Evolutionary conservation across 2,888 invertebrate genomes (phyloP).

Genomic region (Chrysolina americana): DNA sequence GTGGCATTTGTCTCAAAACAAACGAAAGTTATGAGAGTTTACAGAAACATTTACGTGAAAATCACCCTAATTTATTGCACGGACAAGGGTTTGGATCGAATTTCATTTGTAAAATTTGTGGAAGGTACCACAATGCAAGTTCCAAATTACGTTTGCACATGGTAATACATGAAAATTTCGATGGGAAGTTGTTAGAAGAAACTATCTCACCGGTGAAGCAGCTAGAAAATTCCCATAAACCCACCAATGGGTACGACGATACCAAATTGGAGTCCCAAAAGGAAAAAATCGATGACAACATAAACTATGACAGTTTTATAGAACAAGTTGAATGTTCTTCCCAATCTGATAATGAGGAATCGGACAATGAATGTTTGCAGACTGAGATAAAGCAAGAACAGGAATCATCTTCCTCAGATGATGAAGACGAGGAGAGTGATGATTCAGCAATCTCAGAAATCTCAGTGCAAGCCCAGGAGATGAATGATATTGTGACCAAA

Average conservation of each 20-base stretch:
- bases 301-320: slow-evolving; percentile 65
- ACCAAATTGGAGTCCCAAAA: slow-evolving; percentile 52
- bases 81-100: slow-evolving; percentile 73
- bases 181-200: slow-evolving; percentile 61
- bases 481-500: slow-evolving; percentile 32
- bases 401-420: slow-evolving; percentile 43
- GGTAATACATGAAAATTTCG: slow-evolving; percentile 73
- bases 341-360: slow-evolving; percentile 51
- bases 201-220: slow-evolving; percentile 47
- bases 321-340: slow-evolving; percentile 63
- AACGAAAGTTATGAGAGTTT: slow-evolving; percentile 71
- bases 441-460: slow-evolving; percentile 39
- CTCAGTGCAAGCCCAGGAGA: slow-evolving; percentile 34
- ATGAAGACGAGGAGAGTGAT: slow-evolving; percentile 47
- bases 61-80: slow-evolving; percentile 70
- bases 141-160: slow-evolving; percentile 73
- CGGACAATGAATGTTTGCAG: slow-evolving; percentile 37
- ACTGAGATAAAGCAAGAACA: slow-evolving; percentile 26
- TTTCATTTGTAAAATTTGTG: slow-evolving; percentile 72
- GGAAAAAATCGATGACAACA: slow-evolving; percentile 58
- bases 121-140: slow-evolving; percentile 74
- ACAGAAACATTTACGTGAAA: slow-evolving; percentile 64
- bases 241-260: slow-evolving; percentile 47
- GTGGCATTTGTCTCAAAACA: slow-evolving; percentile 74
- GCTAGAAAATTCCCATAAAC: slow-evolving; percentile 42